Conservation (phyloP, 2,888 invertebrate genomes). For the Isoperla grammatica region DNA sequence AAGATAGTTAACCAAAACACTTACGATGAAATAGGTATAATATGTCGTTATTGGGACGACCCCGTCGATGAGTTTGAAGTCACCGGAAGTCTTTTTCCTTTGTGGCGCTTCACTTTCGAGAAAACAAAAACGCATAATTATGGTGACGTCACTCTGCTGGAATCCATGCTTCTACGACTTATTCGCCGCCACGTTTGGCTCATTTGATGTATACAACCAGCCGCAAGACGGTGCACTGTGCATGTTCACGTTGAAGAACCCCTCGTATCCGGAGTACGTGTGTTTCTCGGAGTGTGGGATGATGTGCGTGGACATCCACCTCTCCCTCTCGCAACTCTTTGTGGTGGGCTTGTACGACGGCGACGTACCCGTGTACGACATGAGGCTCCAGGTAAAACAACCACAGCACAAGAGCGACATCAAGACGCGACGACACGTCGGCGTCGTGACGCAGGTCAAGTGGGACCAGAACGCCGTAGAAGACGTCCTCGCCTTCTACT, state of each 20-base stretch:
- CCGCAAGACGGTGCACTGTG: slow-evolving; percentile 74
- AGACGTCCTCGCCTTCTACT: slow-evolving; percentile 88
- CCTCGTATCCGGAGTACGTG: slow-evolving; percentile 86
- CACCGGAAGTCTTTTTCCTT: slow-evolving; percentile 82
- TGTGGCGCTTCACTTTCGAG: slow-evolving; percentile 89
- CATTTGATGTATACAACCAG: slow-evolving; percentile 81
- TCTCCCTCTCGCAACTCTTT: slow-evolving; percentile 72
- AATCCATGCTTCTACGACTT: slow-evolving; percentile 85
- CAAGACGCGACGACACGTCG: slow-evolving; percentile 80
- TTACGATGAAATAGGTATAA: slow-evolving; percentile 85
- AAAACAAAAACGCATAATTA: slow-evolving; percentile 79
- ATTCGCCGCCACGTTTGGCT: slow-evolving; percentile 87
- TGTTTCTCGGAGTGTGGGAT: slow-evolving; percentile 78
- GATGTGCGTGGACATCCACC: slow-evolving; percentile 84
- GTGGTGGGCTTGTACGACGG: slow-evolving; percentile 81
- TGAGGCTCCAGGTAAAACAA: slow-evolving; percentile 57
- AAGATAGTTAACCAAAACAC: slow-evolving; percentile 94
- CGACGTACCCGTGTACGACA: slow-evolving; percentile 84
- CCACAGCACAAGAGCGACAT: slow-evolving; percentile 55
- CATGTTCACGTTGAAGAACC: slow-evolving; percentile 88
- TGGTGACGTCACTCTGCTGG: slow-evolving; percentile 83
- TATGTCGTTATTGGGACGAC: slow-evolving; percentile 96
- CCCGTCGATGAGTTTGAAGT: slow-evolving; percentile 92
- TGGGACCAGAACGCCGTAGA: slow-evolving; percentile 89
- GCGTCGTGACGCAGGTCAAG: slow-evolving; percentile 72